Base-by-base conservation (phyloP, 2,113 vertebrate species). In the Parotia lawesii region DNA sequence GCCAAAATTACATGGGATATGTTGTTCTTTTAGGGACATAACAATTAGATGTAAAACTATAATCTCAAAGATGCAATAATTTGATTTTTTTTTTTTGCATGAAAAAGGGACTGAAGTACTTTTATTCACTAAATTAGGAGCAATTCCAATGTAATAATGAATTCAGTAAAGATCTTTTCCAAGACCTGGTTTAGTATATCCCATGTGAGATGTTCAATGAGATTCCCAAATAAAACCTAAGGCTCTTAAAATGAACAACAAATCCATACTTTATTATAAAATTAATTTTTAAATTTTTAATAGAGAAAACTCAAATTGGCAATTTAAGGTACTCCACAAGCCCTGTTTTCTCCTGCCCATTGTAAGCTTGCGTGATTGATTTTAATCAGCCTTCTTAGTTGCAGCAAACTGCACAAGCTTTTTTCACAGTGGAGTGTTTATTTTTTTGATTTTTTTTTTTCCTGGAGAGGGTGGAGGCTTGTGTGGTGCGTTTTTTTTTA, bases 391-490 rank as follows among this genome's bases (percentile, higher is more conserved):
- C 15, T 40, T 40, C n/a, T 80, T 58, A 29, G 23, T 37, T 58
- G 23, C 20, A 80, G 28, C 20, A 64, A 51, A 69, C 7, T 71
- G 19, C 21, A 40, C 5, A 47, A 50, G 18, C 8, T 66, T 76
- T 79, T 38, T 67, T 28, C 18, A 44, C 33, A 2, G 1, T 31
- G 22, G 13, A 29, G 5, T 8, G 11, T 37, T 58, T 6, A 11
- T 64, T 56, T 27, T 60, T 18, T 18, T 23, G 22, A 1, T 29
- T 21, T 35, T 42, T 45, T 45, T 23, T 56, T 51, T 54, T 3
- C 5, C 9, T 47, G 15, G 31, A 5, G 17, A 11, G 15, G 1
- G 5, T 12, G 5, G 9, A 28, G 11, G 4, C 6, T 50, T 57
- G 4, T 23, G 5, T 57, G 31, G 25, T 8, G 16, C 9, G 9